Evolutionary conservation across 1,140 invertebrate genomes (phyloP).

Genomic region (Gonioctena quinquepunctata): DNA sequence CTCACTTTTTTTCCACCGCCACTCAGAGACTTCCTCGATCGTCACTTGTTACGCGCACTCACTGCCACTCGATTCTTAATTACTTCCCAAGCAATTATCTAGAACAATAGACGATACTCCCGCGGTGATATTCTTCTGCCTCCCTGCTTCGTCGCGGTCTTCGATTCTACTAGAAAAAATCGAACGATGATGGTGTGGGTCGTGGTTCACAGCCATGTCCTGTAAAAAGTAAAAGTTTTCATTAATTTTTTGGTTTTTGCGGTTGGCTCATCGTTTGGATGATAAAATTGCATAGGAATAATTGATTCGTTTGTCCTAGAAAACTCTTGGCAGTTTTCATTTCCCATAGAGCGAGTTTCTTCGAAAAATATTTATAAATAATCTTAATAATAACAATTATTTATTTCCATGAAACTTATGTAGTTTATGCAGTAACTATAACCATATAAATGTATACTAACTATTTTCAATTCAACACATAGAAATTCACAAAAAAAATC

Average conservation of each 20-base stretch:
- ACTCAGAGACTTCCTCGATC: not conserved
- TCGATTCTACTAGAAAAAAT: not conserved
- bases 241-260: not conserved
- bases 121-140: conserved; percentile 2
- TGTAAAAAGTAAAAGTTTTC: conserved; percentile 29
- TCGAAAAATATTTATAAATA: no score
- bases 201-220: conserved; percentile 23
- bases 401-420: no score
- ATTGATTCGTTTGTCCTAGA: no score
- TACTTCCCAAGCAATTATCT: conserved; percentile 11
- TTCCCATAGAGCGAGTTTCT: no score
- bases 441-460: no score
- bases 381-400: no score
- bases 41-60: not conserved
- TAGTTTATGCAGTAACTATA: no score
- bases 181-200: not conserved
- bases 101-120: conserved; percentile 1
- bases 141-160: conserved; percentile 7
- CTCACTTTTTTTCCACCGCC: not conserved
- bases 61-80: not conserved
- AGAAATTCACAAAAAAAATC: no score
- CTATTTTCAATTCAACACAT: no score
- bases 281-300: no score
- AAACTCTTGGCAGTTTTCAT: no score
- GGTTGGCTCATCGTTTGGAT: not conserved